Base-by-base conservation (phyloP, 2,113 vertebrate genomes). In the Leucopsar rothschildi region DNA sequence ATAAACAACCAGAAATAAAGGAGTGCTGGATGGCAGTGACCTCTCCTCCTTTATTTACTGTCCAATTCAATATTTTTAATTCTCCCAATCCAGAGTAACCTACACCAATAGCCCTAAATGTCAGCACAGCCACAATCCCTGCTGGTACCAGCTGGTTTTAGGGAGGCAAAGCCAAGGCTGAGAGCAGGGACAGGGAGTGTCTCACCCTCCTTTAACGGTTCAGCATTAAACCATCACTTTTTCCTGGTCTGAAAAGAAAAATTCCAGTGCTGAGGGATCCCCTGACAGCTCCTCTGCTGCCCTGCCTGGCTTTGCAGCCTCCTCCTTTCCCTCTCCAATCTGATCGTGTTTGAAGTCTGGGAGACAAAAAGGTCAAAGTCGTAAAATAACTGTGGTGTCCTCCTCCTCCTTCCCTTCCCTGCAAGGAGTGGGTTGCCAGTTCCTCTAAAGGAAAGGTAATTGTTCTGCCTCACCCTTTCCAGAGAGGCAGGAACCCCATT, bases 341-440 rank as follows among this genome's bases (percentile, higher is more conserved):
- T 53, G 72, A 29, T 52, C 2, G 0, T 39, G 49, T 65, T 69
- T 69, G 83, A 80, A 79, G 28, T 37, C 80, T 12, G 45, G 28
- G 63, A 86, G 80, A 45, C 55, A 60, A 21, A 95, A 93, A 88
- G 68, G 86, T 92, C 96, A 88, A 49, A 83, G 89, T 1, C 66
- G 45, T 80, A 88, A 79, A 92, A 12, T 25, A 77, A 28, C 71
- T 52, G 55, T 10, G 9, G n/a, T 47, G 22, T 83, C 44, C 66
- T 86, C n/a, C 33, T 53, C 44, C 66, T 86, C n/a, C 33, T 53
- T 17, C 25, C 70, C 53, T 55, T n/a, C 82, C 44, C 50, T 76
- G 25, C 57, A 69, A 44, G 61, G 69, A 80, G 10, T 15, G 15
- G 25, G 47, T 27, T 83, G 70, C 28, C 6, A 23, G 0, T n/a